Evolutionary conservation across 92 coral and sea anemone genomes (phyloP).

Genomic region (Plumapathes pennacea): DNA sequence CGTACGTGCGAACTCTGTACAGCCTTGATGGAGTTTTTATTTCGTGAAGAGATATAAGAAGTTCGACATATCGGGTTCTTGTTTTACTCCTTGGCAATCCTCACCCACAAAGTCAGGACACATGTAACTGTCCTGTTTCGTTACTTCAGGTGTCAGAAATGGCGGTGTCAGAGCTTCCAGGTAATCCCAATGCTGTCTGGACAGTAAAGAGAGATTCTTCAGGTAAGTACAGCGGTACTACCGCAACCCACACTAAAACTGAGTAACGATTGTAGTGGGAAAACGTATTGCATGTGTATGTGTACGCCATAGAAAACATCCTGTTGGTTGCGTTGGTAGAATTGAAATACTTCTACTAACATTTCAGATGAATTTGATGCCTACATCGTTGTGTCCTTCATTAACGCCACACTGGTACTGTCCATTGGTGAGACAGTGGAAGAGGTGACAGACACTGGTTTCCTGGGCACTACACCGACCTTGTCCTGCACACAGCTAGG

Average conservation of each 20-base stretch:
- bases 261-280: not conserved
- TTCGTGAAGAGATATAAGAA: too few species aligned
- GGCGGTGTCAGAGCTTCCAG: constrained; percentile 99
- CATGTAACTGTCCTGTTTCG: too few species aligned
- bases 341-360: too few species aligned
- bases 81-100: too few species aligned
- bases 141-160: constrained; percentile 95
- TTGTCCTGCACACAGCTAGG: constrained; percentile 95
- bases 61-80: too few species aligned
- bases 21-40: too few species aligned
- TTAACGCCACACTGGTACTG: constrained; percentile 95
- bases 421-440: constrained; percentile 99
- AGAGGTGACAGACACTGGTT: constrained; percentile 98
- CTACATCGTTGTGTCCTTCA: constrained; percentile 94
- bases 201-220: constrained; percentile 67
- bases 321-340: too few species aligned
- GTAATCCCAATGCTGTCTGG: constrained; percentile 99
- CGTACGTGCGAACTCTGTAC: too few species aligned
- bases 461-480: constrained; percentile 97
- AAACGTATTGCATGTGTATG: too few species aligned
- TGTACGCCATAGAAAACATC: too few species aligned
- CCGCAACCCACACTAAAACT: not conserved
- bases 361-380: constrained; percentile 98
- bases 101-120: too few species aligned
- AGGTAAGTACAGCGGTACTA: constrained; percentile 5